Evolutionary conservation across 2,888 invertebrate species (phyloP).

Genomic region (Xestoiulus laeticollis): DNA sequence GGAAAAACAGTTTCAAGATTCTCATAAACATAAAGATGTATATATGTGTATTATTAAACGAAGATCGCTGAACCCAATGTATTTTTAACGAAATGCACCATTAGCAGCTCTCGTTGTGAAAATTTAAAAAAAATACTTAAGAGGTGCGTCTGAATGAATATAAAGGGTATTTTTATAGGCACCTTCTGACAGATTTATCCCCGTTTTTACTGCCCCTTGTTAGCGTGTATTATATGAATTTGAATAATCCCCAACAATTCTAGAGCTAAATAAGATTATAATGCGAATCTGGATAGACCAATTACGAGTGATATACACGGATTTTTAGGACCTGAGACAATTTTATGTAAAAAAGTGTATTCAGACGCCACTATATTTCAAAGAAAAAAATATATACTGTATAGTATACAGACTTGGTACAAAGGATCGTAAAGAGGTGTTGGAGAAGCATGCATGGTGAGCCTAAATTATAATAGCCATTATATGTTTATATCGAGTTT

Average conservation of each 20-base stretch:
- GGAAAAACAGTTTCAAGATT: neutral
- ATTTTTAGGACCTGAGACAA: neutral
- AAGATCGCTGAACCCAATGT: neutral
- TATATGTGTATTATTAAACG: too few species aligned
- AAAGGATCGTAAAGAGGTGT: neutral
- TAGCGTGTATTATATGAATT: conserved; percentile 20
- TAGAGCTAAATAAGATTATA: neutral
- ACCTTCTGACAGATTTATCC: conserved; percentile 12
- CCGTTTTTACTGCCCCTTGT: neutral
- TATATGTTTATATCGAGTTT: neutral
- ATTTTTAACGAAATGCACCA: neutral
- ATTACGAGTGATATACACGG: neutral
- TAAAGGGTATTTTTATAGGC: conserved; percentile 24
- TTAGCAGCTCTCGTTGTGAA: neutral
- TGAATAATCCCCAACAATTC: neutral
- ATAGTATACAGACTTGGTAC: neutral
- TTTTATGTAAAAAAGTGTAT: neutral
- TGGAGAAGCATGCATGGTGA: too few species aligned
- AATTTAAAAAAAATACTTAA: neutral
- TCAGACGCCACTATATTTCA: neutral
- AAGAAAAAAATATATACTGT: neutral
- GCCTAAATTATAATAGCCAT: neutral
- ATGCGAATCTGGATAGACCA: neutral
- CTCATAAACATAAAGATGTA: neutral
- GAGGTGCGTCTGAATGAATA: neutral